phyloP scores from a whole-genome alignment of 2,888 invertebrate species.

The Stenurella melanura region DNA sequence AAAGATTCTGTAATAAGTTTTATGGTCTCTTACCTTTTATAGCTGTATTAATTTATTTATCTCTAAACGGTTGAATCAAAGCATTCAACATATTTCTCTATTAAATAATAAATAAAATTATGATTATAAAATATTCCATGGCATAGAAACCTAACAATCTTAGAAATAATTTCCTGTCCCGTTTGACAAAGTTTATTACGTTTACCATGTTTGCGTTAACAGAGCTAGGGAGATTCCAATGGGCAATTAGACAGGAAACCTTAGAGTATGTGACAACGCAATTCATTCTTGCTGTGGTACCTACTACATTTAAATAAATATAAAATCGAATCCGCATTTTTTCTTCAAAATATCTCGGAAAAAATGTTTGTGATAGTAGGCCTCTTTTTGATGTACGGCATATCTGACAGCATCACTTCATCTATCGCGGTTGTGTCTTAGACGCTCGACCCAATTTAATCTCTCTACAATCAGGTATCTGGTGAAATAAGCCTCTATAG shows the following conservation, averaged over 20 bases:
- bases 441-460: too few relatives aligned
- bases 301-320: too few relatives aligned
- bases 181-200: background rate
- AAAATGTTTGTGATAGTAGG: too few relatives aligned
- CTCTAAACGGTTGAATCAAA: background rate
- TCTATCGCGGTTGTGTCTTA: too few relatives aligned
- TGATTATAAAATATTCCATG: background rate
- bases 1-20: constrained; percentile 11
- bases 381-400: too few relatives aligned
- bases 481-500: too few relatives aligned
- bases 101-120: background rate
- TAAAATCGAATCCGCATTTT: too few relatives aligned
- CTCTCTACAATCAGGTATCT: too few relatives aligned
- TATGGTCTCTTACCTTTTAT: constrained; percentile 14
- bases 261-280: background rate
- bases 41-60: background rate
- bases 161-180: background rate
- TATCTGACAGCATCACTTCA: too few relatives aligned
- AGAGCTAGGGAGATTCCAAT: background rate
- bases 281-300: background rate
- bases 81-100: background rate
- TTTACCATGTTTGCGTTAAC: background rate
- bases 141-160: background rate
- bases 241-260: background rate
- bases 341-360: too few relatives aligned